phyloP scores from a whole-genome alignment of 2,797 vertebrate genomes.

The Natrix natrix region DNA sequence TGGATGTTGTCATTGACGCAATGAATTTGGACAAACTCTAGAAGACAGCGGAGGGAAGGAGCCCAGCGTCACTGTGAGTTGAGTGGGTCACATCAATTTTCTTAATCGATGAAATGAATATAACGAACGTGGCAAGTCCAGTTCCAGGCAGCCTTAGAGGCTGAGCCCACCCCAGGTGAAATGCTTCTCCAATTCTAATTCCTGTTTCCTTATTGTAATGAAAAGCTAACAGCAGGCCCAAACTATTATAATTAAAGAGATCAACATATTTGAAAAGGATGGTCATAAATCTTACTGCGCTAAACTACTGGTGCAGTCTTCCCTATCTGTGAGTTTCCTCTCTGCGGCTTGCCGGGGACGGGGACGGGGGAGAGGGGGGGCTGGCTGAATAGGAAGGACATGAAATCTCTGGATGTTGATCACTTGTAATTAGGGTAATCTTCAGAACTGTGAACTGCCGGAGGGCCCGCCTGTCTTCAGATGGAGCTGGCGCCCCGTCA shows the following conservation, averaged over 20 bases:
- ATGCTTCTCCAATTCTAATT: not conserved
- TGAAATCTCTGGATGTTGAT: slow-evolving; percentile 58
- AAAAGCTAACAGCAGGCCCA: not conserved
- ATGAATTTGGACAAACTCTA: not conserved
- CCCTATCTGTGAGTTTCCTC: slow-evolving; percentile 26
- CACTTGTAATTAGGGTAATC: slow-evolving; percentile 69
- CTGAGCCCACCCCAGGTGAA: not conserved
- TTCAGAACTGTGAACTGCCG: slow-evolving; percentile 60
- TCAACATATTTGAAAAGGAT: slow-evolving; percentile 29
- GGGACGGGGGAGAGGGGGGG: not conserved
- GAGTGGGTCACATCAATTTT: not conserved
- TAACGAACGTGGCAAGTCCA: not conserved
- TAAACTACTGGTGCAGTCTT: slow-evolving; percentile 18
- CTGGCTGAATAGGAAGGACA: slow-evolving; percentile 9
- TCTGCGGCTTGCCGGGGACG: not conserved
- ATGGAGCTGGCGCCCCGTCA: slow-evolving; percentile 53
- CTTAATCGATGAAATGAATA: not conserved
- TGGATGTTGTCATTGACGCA: no score
- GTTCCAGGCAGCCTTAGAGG: not conserved
- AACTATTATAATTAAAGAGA: slow-evolving; percentile 4
- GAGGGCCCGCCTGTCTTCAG: slow-evolving; percentile 61
- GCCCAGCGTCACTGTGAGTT: not conserved
- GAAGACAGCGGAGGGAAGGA: not conserved
- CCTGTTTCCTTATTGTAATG: not conserved
- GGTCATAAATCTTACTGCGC: not conserved